Evolutionary conservation across 92 coral and sea anemone genomes (phyloP), one percentile per base, ranked within the genome.

Genomic region (Muricea muricata): DNA sequence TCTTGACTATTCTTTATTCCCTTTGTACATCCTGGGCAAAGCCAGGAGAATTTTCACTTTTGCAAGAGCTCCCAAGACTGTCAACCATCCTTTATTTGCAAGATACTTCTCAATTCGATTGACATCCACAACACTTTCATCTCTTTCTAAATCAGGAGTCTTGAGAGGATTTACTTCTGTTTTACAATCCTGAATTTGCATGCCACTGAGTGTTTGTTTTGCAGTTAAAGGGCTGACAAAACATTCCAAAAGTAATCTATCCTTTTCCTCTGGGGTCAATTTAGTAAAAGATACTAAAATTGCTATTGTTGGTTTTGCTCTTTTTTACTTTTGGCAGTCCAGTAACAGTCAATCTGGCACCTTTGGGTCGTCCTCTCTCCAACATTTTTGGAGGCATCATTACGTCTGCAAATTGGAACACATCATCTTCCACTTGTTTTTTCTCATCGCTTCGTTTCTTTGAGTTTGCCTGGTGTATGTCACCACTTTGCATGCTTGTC

Each of bases 141-240:
- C 79, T 82, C 79, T 68, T 3, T 41, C 79, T 24, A 69, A 68
- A n/a, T 82, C 86, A 20, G 86, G n/a, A n/a, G n/a, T n/a, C n/a
- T n/a, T n/a, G n/a, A n/a, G n/a, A n/a, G n/a, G 60, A 69, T 69
- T 29, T n/a, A 37, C 42, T 46, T 45, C 1, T 17, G 50, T 52
- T 60, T 50, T 41, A 39, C 50, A 18, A 12, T 30, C 45, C 28
- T 82, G 21, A 46, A 82, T 37, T 34, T 42, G 2, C 23, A 66
- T 13, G 33, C 86, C 69, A 47, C 66, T 26, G 18, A 28, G 23
- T 30, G 78, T 79, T 33, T 82, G 50, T 50, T 72, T 42, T 37
- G 65, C 86, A 41, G 20, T 4, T 45, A 68, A 12, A 37, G 73
- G 48, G 26, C 60, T 58, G 32, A 56, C 34, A 40, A 69, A 69